Percentiles rank a stretch among this genome's conserved stretches.
Conservation (phyloP, 2,113 vertebrate species). For the Accipiter cooperii region DNA sequence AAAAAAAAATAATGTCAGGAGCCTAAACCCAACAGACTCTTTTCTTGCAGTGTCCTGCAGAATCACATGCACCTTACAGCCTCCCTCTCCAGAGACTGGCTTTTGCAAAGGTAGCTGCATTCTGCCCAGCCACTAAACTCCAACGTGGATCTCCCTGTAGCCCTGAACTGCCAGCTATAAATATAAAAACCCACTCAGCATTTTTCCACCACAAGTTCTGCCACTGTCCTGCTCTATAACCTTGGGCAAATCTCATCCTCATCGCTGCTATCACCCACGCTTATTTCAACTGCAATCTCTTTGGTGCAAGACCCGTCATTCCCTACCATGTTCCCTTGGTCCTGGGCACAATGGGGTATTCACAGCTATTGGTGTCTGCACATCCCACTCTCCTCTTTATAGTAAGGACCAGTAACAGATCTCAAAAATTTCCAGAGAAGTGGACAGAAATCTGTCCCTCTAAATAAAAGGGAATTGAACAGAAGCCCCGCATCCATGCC, state of each 20-base stretch:
- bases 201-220: neutral
- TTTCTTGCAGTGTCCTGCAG: neutral
- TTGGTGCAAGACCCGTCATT: neutral
- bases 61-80: neutral
- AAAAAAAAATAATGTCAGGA: neutral
- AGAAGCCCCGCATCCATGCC: neutral
- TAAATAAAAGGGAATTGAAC: neutral
- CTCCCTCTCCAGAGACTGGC: neutral
- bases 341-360: neutral
- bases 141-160: neutral
- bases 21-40: neutral
- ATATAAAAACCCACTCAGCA: conserved; percentile 27
- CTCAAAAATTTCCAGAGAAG: neutral
- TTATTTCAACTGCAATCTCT: neutral
- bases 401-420: neutral
- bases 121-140: neutral
- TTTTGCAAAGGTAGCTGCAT: conserved; percentile 2
- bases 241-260: neutral
- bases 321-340: rapidly evolving
- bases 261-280: neutral
- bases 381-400: neutral
- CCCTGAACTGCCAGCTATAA: conserved; percentile 20
- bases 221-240: neutral
- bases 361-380: neutral
- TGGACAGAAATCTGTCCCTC: neutral